Evolutionary conservation across 2,888 invertebrate genomes (phyloP).

Genomic region (Athalia rosae): DNA sequence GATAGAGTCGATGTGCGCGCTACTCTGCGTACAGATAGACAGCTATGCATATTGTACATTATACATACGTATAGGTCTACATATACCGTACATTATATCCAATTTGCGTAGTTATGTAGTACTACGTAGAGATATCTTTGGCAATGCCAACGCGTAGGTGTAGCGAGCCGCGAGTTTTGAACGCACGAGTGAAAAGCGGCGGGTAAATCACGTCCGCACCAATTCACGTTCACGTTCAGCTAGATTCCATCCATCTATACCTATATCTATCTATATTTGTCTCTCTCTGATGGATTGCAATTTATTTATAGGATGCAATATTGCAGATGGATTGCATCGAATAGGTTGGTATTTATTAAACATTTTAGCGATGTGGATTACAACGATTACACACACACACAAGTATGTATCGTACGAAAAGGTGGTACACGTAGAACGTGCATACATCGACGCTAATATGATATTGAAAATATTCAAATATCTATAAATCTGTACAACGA

Average conservation of each 20-base stretch:
- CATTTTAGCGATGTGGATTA: conserved; percentile 10
- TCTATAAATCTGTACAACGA: neutral
- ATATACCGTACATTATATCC: too few species aligned
- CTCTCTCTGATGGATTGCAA: conserved; percentile 31
- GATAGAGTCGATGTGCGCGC: neutral
- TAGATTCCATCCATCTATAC: too few species aligned
- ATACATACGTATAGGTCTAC: neutral
- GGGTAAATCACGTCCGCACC: conserved; percentile 23
- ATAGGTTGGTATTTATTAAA: conserved; percentile 37
- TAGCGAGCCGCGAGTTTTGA: too few species aligned
- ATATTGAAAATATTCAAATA: neutral
- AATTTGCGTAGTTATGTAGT: too few species aligned
- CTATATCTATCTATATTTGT: neutral
- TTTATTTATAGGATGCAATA: conserved; percentile 38
- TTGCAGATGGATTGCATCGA: conserved; percentile 32
- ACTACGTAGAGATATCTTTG: too few species aligned
- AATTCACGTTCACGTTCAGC: too few species aligned
- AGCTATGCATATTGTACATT: neutral
- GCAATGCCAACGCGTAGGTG: too few species aligned
- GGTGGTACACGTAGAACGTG: neutral
- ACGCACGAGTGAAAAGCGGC: conserved; percentile 10
- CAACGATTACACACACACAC: neutral
- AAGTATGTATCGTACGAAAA: neutral
- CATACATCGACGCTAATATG: conserved; percentile 1
- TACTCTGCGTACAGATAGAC: neutral